Evolutionary conservation across 2,888 invertebrate genomes (phyloP), one percentile per base, ranked within the genome.

Genomic region (Petrolisthes cinctipes): DNA sequence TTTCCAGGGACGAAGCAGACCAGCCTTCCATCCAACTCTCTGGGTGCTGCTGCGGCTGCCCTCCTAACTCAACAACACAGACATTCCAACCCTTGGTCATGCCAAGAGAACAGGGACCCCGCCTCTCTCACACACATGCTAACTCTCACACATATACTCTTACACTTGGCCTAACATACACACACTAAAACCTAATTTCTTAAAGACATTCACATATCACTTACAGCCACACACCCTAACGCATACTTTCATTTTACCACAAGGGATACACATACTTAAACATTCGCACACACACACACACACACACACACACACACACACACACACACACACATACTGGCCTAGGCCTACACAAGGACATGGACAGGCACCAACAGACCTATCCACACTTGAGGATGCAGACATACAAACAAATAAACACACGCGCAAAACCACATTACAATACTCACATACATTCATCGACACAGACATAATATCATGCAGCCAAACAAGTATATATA

Each of bases 401-500:
- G 80, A 80, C 57, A 57, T 23, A 9, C 20, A 7, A 80, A 56
- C 20, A 80, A 17, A n/a, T 57, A 54, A 9, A 79, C 53, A 79
- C 79, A 54, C 14, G 57, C n/a, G n/a, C n/a, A 56, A 5, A 20
- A n/a, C 57, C 80, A 80, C 51, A 80, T 20, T 80, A 20, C 80
- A 80, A 79, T 54, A 54, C 78, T 20, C 54, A 79, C 78, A 51
- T 20, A 14, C 78, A 17, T 54, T 53, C 78, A 79, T 54, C 51
- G 53, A 79, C 78, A 17, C 78, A 79, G n/a, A 54, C 54, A 9
- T 14, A 9, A 61, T 2, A 61, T 14, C 17, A 14, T 14, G 11
- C 1, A 61, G 61, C 11, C 61, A 1, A 14, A 61, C 61, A 9
- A 61, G 11, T 17, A 79, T 54, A 79, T n/a, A n/a, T n/a, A n/a